Conservation (phyloP, 2,113 vertebrate genomes). For the Tinamus guttatus region DNA sequence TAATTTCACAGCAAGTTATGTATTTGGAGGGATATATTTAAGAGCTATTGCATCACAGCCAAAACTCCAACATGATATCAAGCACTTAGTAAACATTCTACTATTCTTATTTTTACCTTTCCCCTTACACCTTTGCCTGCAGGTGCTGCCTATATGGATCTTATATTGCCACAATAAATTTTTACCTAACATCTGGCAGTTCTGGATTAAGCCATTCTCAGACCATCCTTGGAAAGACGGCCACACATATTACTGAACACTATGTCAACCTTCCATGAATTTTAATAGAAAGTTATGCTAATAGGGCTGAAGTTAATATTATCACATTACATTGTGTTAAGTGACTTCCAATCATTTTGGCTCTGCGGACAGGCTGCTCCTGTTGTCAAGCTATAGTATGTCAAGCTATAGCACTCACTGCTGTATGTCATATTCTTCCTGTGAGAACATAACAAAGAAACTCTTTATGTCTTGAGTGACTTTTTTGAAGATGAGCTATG, state of each 20-base stretch:
- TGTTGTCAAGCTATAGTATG: background rate
- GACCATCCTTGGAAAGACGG: background rate
- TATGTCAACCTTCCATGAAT: background rate
- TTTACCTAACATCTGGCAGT: background rate
- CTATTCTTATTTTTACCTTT: background rate
- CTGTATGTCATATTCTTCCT: background rate
- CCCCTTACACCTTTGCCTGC: background rate
- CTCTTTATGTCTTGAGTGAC: background rate
- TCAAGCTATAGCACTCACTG: background rate
- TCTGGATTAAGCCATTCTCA: background rate
- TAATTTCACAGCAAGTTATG: slow-evolving; percentile 18
- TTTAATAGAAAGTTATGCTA: background rate
- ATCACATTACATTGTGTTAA: background rate
- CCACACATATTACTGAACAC: background rate
- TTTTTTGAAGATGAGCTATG: background rate
- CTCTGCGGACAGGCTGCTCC: background rate
- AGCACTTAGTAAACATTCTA: background rate
- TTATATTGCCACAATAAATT: background rate
- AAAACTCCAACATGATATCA: background rate
- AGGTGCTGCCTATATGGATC: background rate
- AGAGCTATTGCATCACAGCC: background rate
- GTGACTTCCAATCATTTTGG: background rate
- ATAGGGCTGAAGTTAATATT: background rate
- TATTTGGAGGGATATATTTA: slow-evolving; percentile 16
- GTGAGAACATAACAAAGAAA: background rate